Evolutionary conservation across 2,113 vertebrate genomes (phyloP), one percentile per base, ranked within the genome.

Genomic region (Pteropus alecto): DNA sequence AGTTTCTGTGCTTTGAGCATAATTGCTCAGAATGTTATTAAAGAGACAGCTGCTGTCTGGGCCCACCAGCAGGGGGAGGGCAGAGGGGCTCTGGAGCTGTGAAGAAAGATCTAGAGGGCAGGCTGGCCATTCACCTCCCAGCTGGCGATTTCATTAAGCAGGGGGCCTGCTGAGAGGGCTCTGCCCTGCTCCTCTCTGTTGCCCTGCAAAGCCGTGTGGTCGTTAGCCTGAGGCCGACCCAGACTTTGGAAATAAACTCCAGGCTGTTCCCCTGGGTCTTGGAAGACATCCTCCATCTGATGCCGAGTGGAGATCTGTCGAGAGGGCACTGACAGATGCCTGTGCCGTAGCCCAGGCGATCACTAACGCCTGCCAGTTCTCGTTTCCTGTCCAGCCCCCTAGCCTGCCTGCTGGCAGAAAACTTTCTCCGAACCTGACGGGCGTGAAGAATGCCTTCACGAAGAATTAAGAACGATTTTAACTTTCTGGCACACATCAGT

Each of bases 11-110:
- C 83, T 81, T 88, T 46, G 46, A 15, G 21, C 21, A 3, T 60
- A 48, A 76, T 4, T 43, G 94, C 74, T 68, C 78, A 92, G 92
- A 93, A 24, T 63, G 96, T 94, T 89, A 83, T 96, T 94, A 93
- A 96, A 90, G 61, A 97, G 91, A 96, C 94, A 96, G 94, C 93
- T 97, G 97, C 93, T 96, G 88, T 87, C 91, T 90, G 92, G 92
- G 73, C 88, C 65, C 63, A 71, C 88, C 97, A 43, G 94, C 93
- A 96, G 88, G 82, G 13, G 68, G 41, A 91, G 73, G 91, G 56
- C 95, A 86, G 60, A 95, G 86, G 87, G 78, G 77, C 68, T 71
- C 5, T 0, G 14, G 35, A 73, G 79, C 93, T 63, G 41, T 6
- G 26, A 83, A 96, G 91, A 96, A 28, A 22, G 94, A 93, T 94